Conservation (phyloP, 1,140 invertebrate species). For the Cydia splendana region DNA sequence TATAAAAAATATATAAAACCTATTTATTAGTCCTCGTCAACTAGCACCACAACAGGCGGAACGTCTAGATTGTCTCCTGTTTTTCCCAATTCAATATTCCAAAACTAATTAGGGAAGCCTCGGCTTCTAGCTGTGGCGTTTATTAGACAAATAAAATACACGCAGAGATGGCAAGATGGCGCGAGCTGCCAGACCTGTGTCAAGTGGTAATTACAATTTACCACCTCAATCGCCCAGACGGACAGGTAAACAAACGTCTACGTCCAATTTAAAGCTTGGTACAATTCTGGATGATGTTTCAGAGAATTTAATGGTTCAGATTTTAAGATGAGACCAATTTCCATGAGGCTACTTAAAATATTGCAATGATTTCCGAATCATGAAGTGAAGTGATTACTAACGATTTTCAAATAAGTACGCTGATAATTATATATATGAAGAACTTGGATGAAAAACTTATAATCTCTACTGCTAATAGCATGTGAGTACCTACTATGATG, state of each 20-base stretch:
- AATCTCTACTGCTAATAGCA: background rate
- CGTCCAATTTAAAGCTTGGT: constrained; percentile 20
- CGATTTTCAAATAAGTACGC: too few species aligned
- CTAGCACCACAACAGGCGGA: background rate
- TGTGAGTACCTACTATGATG: background rate
- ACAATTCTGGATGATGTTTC: background rate
- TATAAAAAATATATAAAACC: too few species aligned
- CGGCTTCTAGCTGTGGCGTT: constrained; percentile 26
- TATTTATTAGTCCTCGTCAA: too few species aligned
- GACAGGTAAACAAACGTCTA: constrained; percentile 24
- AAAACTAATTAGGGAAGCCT: constrained; percentile 20
- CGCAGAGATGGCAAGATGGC: constrained; percentile 13
- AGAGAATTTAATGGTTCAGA: background rate
- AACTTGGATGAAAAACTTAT: too few species aligned
- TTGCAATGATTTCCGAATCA: too few species aligned
- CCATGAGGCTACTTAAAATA: too few species aligned
- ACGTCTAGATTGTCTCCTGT: constrained; percentile 4
- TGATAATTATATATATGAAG: too few species aligned
- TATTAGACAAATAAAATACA: constrained; percentile 33
- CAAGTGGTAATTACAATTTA: constrained; percentile 46
- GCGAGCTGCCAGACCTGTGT: constrained; percentile 43
- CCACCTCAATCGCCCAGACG: constrained; percentile 36
- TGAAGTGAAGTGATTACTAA: too few species aligned
- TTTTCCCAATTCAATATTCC: constrained; percentile 25
- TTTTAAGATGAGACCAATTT: background rate